phyloP scores from a whole-genome alignment of 2,113 vertebrate genomes.

The Poeciliopsis retropinna region DNA sequence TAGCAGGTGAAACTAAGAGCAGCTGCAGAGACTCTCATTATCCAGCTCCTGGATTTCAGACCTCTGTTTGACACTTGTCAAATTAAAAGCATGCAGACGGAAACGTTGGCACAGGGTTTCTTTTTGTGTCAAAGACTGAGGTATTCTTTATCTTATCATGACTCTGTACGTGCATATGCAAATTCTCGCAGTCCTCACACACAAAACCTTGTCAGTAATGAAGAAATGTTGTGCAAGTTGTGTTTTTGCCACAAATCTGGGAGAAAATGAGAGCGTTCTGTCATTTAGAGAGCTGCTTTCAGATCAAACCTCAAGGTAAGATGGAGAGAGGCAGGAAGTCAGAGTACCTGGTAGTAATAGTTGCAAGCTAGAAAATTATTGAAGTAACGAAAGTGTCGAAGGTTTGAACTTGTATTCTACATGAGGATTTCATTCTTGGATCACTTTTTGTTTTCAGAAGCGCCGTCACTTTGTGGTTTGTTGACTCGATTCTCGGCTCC shows the following conservation, averaged over 20 bases:
- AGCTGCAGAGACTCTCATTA: slow-evolving; percentile 6
- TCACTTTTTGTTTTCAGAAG: too few relatives aligned
- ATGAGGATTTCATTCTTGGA: too few relatives aligned
- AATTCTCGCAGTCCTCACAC: slow-evolving; percentile 27
- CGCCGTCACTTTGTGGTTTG: too few relatives aligned
- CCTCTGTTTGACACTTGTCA: slow-evolving; percentile 9
- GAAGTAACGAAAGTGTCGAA: too few relatives aligned
- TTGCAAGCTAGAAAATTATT: background rate
- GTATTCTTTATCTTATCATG: slow-evolving; percentile 28
- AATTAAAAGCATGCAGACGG: slow-evolving; percentile 2
- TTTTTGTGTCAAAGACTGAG: slow-evolving; percentile 4
- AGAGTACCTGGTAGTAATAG: background rate
- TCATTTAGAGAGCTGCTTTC: slow-evolving; percentile 14
- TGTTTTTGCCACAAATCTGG: background rate
- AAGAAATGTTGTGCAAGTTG: slow-evolving; percentile 42
- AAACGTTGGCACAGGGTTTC: slow-evolving; percentile 5
- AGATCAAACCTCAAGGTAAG: slow-evolving; percentile 3
- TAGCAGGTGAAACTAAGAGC: slow-evolving; percentile 20
- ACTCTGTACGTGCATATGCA: slow-evolving; percentile 28
- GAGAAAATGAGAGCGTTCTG: too few relatives aligned
- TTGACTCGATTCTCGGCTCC: too few relatives aligned
- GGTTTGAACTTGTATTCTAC: too few relatives aligned
- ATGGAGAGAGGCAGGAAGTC: background rate
- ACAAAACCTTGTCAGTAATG: slow-evolving; percentile 37
- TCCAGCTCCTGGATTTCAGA: background rate